Evolutionary conservation across 1,140 invertebrate species (phyloP).

Genomic region (Brachystomella parvula): DNA sequence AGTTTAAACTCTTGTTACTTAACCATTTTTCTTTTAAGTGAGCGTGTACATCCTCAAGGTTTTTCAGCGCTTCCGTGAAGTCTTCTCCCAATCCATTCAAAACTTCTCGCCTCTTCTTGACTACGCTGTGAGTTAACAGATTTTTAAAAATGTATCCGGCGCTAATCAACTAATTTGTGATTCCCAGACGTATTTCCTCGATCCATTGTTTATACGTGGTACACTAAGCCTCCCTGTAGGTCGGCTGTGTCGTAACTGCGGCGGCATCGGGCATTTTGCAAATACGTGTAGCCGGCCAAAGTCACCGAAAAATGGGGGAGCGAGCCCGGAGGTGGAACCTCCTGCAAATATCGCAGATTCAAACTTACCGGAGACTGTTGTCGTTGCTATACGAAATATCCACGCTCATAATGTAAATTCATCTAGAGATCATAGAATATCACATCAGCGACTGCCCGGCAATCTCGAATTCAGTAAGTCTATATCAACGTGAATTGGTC

Average conservation of each 20-base stretch:
- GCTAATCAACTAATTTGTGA: background rate
- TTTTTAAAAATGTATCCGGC: background rate
- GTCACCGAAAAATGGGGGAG: too few relatives aligned
- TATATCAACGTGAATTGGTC: too few relatives aligned
- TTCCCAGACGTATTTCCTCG: constrained; percentile 20
- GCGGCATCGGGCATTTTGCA: constrained; percentile 53
- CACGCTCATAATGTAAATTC: too few relatives aligned
- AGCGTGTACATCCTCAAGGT: constrained; percentile 50
- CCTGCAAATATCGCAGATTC: too few relatives aligned
- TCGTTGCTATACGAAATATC: too few relatives aligned
- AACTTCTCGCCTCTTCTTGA: background rate
- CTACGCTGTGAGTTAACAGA: background rate
- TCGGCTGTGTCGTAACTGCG: constrained; percentile 51
- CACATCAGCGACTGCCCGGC: too few relatives aligned
- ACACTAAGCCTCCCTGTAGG: constrained; percentile 50
- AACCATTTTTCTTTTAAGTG: constrained; percentile 45
- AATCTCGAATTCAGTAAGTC: too few relatives aligned
- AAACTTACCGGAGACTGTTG: too few relatives aligned
- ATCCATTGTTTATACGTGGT: constrained; percentile 21
- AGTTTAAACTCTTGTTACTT: background rate
- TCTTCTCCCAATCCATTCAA: constrained; percentile 40
- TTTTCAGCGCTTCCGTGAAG: constrained; percentile 46
- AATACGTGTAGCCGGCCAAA: constrained; percentile 46
- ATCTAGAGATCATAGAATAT: too few relatives aligned
- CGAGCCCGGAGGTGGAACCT: too few relatives aligned